Base-by-base conservation (phyloP, 1,140 invertebrate species). In the Brevipalpus yothersi region DNA sequence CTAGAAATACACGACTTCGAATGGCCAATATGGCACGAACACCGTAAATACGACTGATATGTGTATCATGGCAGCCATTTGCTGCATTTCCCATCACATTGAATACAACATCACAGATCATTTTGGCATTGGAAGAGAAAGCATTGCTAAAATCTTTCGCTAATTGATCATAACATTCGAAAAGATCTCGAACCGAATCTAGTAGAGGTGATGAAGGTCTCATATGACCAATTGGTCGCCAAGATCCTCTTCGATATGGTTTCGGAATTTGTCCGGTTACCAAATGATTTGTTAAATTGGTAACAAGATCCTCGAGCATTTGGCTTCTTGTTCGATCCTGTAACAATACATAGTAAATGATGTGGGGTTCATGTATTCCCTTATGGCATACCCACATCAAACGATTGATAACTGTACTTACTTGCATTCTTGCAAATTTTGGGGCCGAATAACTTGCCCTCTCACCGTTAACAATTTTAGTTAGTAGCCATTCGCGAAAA, bases 391-490 rank as follows among this genome's bases (percentile, higher is more conserved):
- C n/a, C n/a, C n/a, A n/a, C n/a, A n/a, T 42, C n/a, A 55, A 41
- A 2, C 15, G n/a, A 7, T 13, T 55, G 23, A 42, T 12, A 60
- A 54, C 9, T 56, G 13, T 21, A 41, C 49, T 62, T 55, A 66
- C 65, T 62, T 75, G 39, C 90, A 97, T 95, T 15, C 88, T 87
- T 53, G 86, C 85, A 74, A 97, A 97, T 74, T 96, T 96, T 66
- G 93, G 87, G 8, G 88, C 92, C 60, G 84, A 79, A 67, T 94
- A 88, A 15, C 89, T 90, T 10, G 92, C 90, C 74, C 95, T 94
- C 73, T 97, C 92, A n/a, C 87, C 92, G 74, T 97, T 97, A 53
- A 97, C 91, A 23, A 93, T 84, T 80, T 97, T 96, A 45, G 89
- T 86, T 61, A 95, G 71, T 31, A 96, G 75, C 72, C 96, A 91